These are phyloP conservation scores for Arrhamphus sclerolepis DNA, from an alignment of 2,797 vertebrate genomes.

Conservation along the genomic window DNA sequence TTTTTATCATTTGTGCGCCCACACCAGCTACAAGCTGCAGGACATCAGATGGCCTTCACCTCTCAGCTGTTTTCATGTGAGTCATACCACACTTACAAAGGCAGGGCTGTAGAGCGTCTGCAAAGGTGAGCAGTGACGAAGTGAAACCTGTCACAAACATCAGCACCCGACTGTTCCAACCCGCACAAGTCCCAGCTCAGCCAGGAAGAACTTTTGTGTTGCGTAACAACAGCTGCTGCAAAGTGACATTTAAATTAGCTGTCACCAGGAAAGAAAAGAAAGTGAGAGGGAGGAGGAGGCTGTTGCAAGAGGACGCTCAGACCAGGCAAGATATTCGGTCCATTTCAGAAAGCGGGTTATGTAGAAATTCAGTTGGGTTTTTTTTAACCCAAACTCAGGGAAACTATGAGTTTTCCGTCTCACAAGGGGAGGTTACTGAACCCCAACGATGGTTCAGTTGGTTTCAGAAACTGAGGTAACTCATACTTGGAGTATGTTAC, in stretches of 20 bases:
- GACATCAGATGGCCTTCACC: constrained; percentile 1
- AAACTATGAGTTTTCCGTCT: no score
- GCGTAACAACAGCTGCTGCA: constrained; percentile 67
- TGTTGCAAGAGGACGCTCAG: constrained; percentile 5
- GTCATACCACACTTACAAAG: constrained; percentile 52
- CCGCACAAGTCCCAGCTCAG: constrained; percentile 11
- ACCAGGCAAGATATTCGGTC: constrained; percentile 33
- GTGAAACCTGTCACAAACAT: constrained; percentile 37
- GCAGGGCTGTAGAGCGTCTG: constrained; percentile 6
- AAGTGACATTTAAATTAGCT: constrained; percentile 74
- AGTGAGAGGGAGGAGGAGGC: constrained; percentile 31
- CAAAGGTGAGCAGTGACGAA: constrained; percentile 51
- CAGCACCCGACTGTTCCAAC: not conserved
- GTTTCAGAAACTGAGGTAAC: no score
- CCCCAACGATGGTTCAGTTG: no score
- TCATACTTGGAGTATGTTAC: no score
- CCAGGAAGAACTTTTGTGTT: constrained; percentile 48
- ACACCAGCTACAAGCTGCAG: not conserved
- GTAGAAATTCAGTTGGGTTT: no score
- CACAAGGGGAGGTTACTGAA: no score
- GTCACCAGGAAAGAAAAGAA: constrained; percentile 36
- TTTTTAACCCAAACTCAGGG: no score
- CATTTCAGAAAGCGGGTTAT: no score
- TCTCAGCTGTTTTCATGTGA: constrained; percentile 21
- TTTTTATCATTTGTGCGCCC: not conserved